These are phyloP conservation scores for Anolis apletophallus DNA, from an alignment of 2,797 vertebrate genomes.

Conservation along the genomic window DNA sequence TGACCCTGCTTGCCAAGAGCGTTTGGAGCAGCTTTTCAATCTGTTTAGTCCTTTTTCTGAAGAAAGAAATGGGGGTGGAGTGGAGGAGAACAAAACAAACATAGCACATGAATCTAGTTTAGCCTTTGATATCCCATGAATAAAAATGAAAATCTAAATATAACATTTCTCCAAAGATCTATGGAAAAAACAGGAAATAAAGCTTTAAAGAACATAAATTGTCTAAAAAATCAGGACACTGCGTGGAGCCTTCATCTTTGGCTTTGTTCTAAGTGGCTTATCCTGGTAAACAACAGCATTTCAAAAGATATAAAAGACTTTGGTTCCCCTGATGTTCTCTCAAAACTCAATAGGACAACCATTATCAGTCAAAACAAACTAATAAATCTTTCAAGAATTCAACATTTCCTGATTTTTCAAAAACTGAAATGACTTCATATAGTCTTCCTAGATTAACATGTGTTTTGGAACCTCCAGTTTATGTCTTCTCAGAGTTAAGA, in stretches of 20 bases:
- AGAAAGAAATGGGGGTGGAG: not conserved
- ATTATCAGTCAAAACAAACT: not conserved
- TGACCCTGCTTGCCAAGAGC: not conserved
- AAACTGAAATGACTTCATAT: not conserved
- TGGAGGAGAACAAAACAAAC: not conserved
- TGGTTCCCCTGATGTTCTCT: not conserved
- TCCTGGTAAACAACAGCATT: not conserved
- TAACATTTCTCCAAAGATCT: not conserved
- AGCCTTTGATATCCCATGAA: conserved; percentile 18
- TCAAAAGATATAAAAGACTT: not conserved
- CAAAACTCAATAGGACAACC: not conserved
- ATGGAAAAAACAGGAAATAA: not conserved
- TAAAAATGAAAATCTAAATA: conserved; percentile 20
- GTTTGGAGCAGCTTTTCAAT: not conserved
- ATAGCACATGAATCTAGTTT: not conserved
- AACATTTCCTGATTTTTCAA: not conserved
- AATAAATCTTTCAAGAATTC: not conserved
- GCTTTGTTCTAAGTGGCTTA: not conserved
- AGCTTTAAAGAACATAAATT: not conserved
- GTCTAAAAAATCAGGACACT: not conserved
- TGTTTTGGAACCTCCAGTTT: not conserved
- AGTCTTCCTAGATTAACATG: not conserved
- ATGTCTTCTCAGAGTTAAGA: not conserved
- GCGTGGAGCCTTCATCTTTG: not conserved
- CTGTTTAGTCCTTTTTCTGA: not conserved